Evolutionary conservation across 37 sponge, comb jelly and placozoan genomes (phyloP).

Genomic region (Halisarca cf. caerulea): DNA sequence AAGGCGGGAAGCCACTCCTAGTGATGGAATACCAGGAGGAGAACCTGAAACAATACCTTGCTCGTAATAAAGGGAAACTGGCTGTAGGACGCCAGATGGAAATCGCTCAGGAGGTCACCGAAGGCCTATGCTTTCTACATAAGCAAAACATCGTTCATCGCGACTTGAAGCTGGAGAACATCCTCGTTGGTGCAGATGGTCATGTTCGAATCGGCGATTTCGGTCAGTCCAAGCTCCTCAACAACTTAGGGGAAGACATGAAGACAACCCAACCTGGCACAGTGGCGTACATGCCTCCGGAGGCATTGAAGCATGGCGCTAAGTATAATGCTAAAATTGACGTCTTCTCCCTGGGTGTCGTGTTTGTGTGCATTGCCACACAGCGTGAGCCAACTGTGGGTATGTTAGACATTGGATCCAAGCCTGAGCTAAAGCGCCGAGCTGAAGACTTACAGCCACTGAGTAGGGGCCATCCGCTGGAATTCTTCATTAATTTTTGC

Average conservation of each 20-base stretch:
- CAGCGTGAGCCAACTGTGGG: neutral
- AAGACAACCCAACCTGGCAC: neutral
- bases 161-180: constrained; percentile 27
- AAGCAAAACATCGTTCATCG: neutral
- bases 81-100: neutral
- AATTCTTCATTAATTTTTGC: neutral
- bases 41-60: constrained; percentile 3
- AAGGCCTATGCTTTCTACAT: constrained; percentile 1
- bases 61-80: neutral
- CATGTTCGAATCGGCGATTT: constrained; percentile 53
- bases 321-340: neutral
- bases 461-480: neutral
- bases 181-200: constrained; percentile 39
- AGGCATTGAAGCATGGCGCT: neutral
- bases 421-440: neutral
- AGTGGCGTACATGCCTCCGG: constrained; percentile 16
- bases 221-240: constrained; percentile 44
- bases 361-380: neutral
- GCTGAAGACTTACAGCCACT: neutral
- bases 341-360: constrained; percentile 20
- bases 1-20: neutral
- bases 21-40: neutral
- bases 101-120: neutral
- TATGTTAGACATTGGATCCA: neutral
- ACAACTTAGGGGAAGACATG: constrained; percentile 1